Conservation (phyloP, 2,797 vertebrate species). For the Synaphobranchus kaupii region DNA sequence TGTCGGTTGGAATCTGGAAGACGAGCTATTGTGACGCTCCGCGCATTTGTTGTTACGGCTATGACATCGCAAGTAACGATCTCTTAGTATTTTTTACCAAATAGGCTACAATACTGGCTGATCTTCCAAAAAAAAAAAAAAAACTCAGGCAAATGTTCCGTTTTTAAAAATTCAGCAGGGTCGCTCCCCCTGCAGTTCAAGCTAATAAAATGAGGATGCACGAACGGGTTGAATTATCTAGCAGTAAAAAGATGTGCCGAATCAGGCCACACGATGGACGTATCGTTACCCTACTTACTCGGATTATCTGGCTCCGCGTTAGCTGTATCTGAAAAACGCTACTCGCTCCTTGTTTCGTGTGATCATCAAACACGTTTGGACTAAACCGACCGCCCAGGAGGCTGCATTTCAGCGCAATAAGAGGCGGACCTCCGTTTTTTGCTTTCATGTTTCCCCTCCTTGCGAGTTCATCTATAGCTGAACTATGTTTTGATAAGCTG, state of each 20-base stretch:
- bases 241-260: constrained; percentile 21
- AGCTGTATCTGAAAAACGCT: constrained; percentile 32
- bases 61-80: not conserved
- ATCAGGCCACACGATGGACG: constrained; percentile 43
- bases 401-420: constrained; percentile 15
- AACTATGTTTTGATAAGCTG: constrained; percentile 66
- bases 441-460: constrained; percentile 39
- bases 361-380: constrained; percentile 44
- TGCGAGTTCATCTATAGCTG: constrained; percentile 47
- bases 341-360: constrained; percentile 23
- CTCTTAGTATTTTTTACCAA: not conserved
- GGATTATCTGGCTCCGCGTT: constrained; percentile 33
- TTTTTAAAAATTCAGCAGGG: not conserved
- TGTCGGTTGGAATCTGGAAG: not conserved
- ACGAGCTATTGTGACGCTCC: not conserved
- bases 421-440: constrained; percentile 33
- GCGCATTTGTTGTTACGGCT: not conserved
- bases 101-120: not conserved
- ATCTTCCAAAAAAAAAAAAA: not conserved
- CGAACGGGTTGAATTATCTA: not conserved
- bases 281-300: constrained; percentile 26
- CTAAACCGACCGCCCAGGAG: constrained; percentile 48
- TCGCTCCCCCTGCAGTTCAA: not conserved
- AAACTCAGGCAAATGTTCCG: not conserved
- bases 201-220: not conserved